Conservation (phyloP, 2,888 invertebrate species). For the Leptopterna dolabrata region DNA sequence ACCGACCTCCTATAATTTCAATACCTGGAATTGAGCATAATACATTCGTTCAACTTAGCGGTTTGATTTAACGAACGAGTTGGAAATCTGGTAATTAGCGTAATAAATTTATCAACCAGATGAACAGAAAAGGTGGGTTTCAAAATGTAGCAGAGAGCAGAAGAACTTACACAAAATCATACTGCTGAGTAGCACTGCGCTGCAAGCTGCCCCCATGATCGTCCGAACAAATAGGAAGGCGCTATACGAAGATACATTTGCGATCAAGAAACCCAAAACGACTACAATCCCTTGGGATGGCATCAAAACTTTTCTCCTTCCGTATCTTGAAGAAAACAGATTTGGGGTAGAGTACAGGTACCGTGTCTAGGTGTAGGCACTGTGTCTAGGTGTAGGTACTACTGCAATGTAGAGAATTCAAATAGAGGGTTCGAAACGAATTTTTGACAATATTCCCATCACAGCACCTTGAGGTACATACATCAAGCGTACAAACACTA, state of each 20-base stretch:
- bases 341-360: not conserved
- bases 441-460: too few relatives aligned
- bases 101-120: too few relatives aligned
- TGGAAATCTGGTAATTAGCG: not conserved
- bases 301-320: constrained; percentile 53
- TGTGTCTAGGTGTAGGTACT: too few relatives aligned
- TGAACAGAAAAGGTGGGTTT: too few relatives aligned
- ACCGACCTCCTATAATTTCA: constrained; percentile 81
- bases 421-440: too few relatives aligned
- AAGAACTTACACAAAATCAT: constrained; percentile 31
- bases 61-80: too few relatives aligned
- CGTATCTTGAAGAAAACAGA: constrained; percentile 30
- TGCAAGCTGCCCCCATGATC: constrained; percentile 44
- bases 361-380: too few relatives aligned
- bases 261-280: constrained; percentile 45
- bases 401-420: too few relatives aligned
- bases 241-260: constrained; percentile 30
- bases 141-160: too few relatives aligned
- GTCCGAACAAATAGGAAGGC: constrained; percentile 22
- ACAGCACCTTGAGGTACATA: too few relatives aligned
- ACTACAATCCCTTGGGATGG: constrained; percentile 48
- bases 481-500: too few relatives aligned
- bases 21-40: constrained; percentile 69
- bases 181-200: constrained; percentile 41
- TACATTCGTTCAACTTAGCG: too few relatives aligned